Percentiles rank a stretch among this genome's conserved stretches.
Conservation (phyloP, 2,113 vertebrate genomes). For the Odobenus rosmarus region DNA sequence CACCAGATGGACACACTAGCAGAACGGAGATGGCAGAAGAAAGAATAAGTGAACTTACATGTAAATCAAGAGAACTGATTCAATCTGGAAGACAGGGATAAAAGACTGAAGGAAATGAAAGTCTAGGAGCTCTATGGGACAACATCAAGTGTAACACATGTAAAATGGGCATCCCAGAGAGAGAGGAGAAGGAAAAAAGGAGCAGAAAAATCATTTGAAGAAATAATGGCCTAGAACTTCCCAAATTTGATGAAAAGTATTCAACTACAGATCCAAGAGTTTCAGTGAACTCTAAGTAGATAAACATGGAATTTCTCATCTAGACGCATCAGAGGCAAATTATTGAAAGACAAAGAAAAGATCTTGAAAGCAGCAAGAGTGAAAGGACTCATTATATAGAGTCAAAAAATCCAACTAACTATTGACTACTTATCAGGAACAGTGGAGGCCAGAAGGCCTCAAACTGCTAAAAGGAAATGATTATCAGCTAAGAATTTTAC, state of each 20-base stretch:
- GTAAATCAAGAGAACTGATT: not conserved
- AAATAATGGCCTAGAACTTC: not conserved
- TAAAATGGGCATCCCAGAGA: not conserved
- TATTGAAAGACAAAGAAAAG: not conserved
- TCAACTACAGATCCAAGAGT: not conserved
- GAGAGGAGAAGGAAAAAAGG: not conserved
- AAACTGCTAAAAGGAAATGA: not conserved
- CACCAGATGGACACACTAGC: not conserved
- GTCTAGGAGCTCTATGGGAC: not conserved
- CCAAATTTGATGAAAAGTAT: not conserved
- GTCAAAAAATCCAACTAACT: not conserved
- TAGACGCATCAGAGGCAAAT: not conserved
- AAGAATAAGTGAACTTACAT: not conserved
- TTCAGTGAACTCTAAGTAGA: not conserved
- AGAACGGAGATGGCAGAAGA: not conserved
- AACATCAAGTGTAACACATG: not conserved
- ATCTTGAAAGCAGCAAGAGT: not conserved
- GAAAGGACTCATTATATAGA: not conserved
- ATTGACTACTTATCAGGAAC: not conserved
- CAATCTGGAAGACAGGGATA: not conserved
- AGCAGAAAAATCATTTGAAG: not conserved
- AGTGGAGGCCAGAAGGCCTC: not conserved
- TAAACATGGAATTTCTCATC: not conserved
- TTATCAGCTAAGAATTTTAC: not conserved
- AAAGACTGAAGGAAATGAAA: not conserved